Conservation (phyloP, 2,888 invertebrate species). For the Drosophila flavopinicola region DNA sequence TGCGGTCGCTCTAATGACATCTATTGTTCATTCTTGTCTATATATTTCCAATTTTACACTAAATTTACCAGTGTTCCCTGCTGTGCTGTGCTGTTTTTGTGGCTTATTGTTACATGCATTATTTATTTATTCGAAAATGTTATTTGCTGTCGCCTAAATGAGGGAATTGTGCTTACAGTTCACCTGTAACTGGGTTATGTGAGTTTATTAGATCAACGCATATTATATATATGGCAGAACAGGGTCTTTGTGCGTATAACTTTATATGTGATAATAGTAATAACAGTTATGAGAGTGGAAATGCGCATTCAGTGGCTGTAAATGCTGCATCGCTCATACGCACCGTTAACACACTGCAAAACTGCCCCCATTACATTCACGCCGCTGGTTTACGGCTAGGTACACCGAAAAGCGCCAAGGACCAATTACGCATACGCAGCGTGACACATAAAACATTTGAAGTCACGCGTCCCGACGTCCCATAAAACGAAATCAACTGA, state of each 20-base stretch:
- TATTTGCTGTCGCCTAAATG: slow-evolving; percentile 36
- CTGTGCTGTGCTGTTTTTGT: slow-evolving; percentile 21
- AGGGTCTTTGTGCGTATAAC: background rate
- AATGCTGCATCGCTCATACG: slow-evolving; percentile 37
- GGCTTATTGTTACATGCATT: slow-evolving; percentile 60
- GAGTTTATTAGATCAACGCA: slow-evolving; percentile 19
- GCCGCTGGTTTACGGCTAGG: slow-evolving; percentile 16
- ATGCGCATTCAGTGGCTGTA: background rate
- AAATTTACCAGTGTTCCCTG: slow-evolving; percentile 50
- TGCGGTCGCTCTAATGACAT: slow-evolving; percentile 61
- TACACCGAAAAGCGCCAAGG: slow-evolving; percentile 10
- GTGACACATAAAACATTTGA: slow-evolving; percentile 44
- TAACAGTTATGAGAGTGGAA: background rate
- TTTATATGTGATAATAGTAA: background rate
- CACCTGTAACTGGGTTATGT: slow-evolving; percentile 2
- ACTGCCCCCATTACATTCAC: slow-evolving; percentile 8
- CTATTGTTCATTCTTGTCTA: slow-evolving; percentile 58
- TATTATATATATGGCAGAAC: slow-evolving; percentile 2
- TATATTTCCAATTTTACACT: slow-evolving; percentile 61
- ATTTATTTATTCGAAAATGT: slow-evolving; percentile 62
- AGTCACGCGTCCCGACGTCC: slow-evolving; percentile 29
- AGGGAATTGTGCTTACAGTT: slow-evolving; percentile 29
- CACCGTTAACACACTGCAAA: slow-evolving; percentile 26
- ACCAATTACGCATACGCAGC: slow-evolving; percentile 62
- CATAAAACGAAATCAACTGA: slow-evolving; percentile 56